phyloP scores from a whole-genome alignment of 2,797 vertebrate genomes.

The Halcyon smyrnensis region DNA sequence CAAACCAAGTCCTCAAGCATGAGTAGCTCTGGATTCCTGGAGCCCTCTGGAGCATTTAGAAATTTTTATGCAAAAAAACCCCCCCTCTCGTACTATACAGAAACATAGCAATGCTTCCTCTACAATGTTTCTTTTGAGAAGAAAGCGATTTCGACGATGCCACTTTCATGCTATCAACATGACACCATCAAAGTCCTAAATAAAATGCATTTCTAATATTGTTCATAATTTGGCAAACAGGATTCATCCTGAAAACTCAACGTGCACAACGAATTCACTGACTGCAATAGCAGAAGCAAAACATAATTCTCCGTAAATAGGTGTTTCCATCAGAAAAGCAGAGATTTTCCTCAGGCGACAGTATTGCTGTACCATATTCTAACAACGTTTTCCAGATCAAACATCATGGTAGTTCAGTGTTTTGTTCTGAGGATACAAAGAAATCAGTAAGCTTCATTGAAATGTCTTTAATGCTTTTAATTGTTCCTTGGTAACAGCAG shows the following conservation, averaged over 20 bases:
- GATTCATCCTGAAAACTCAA: background rate
- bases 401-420: background rate
- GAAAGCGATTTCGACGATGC: background rate
- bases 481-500: background rate
- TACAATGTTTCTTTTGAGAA: background rate
- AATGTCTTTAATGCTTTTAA: background rate
- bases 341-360: background rate
- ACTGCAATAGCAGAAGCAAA: background rate
- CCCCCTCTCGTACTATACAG: background rate
- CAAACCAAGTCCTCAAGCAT: background rate
- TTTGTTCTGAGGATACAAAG: background rate
- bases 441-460: background rate
- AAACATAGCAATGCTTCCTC: background rate
- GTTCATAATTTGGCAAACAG: background rate
- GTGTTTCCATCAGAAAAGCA: background rate
- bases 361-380: background rate
- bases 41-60: background rate
- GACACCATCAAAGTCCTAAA: background rate
- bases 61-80: accelerated
- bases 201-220: background rate
- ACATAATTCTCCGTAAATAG: background rate
- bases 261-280: background rate
- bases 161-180: background rate
- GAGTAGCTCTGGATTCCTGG: background rate
- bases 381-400: background rate